Base-by-base conservation (phyloP, 1,140 invertebrate species). In the Apis dorsata region DNA sequence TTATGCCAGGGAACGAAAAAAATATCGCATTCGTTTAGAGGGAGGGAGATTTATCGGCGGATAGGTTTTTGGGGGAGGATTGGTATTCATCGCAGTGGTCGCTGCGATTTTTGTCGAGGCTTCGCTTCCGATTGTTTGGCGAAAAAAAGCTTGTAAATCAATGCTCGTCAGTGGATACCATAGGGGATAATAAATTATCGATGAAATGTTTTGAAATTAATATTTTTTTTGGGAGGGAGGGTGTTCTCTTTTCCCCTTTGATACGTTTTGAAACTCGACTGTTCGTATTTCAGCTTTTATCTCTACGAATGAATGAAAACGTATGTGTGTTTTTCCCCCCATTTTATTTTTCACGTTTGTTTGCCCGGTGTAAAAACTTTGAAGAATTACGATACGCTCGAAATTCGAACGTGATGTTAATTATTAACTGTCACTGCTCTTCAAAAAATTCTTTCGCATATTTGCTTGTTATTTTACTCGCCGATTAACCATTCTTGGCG, bases 141-240 rank as follows among this genome's bases (percentile, higher is more conserved):
- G 51, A 28, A 53, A 53, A 68, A 51, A 70, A 24, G 51, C n/a
- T 55, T 71, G 34, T 71, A 71, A 71, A 71, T 71, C 69, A 71
- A 53, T 17, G n/a, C 34, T 71, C n/a, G 34, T 44, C 51, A 55
- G 44, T 13, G 69, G 24, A 34, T 24, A 53, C 69, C 9, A n/a
- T 9, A 12, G 69, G 49, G 49, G 24, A 71, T 71, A 71, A 34
- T 71, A 71, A 71, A 71, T 71, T 71, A 71, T 53, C n/a, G 21
- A n/a, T 12, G 69, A 53, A 53, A 71, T 55, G 69, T 28, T 53
- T 53, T 55, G 12, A 34, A 71, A 71, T 71, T 28, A 55, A 19
- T 24, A 51, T 53, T 53, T 15, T 70, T 53, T 53, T 17, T 1
- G 28, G 28, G 28, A 28, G 28, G 28, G 3, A 34, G 34, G 34